Percentiles rank a stretch among this genome's conserved stretches.
These are phyloP conservation scores for Schlechtendalia chinensis DNA, from an alignment of 1,140 invertebrate species.

Conservation along the genomic window DNA sequence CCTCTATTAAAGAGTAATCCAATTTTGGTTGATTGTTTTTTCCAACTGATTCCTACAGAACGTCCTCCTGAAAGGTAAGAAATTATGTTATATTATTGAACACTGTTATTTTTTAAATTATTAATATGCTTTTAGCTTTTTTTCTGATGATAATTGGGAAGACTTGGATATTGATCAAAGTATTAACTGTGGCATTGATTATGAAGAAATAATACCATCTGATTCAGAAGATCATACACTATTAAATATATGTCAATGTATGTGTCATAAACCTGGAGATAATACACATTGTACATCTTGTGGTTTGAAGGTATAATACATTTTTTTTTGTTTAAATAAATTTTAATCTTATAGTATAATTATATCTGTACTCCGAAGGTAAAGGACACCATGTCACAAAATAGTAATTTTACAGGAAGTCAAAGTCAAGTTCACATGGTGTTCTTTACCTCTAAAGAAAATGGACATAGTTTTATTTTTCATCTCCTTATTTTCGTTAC, in stretches of 20 bases:
- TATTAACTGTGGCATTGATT: conserved; percentile 36
- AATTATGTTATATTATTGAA: background rate
- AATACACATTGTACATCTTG: conserved; percentile 35
- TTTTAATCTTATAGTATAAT: too few relatives aligned
- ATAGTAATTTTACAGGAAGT: too few relatives aligned
- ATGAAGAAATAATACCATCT: conserved; percentile 37
- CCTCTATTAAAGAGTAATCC: conserved; percentile 36
- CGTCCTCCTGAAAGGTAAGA: conserved; percentile 38
- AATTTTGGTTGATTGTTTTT: conserved; percentile 44
- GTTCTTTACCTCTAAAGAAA: too few relatives aligned
- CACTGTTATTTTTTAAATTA: background rate
- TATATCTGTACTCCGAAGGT: too few relatives aligned
- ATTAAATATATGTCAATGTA: conserved; percentile 37
- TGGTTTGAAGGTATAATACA: conserved; percentile 24
- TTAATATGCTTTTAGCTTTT: conserved; percentile 5
- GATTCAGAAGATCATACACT: conserved; percentile 28
- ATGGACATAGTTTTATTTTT: too few relatives aligned
- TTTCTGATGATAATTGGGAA: conserved; percentile 47
- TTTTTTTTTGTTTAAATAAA: background rate
- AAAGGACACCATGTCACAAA: too few relatives aligned
- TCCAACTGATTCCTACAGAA: conserved; percentile 39
- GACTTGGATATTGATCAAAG: conserved; percentile 42
- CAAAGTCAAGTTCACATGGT: too few relatives aligned
- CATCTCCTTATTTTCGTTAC: too few relatives aligned
- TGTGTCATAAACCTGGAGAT: conserved; percentile 25